phyloP scores from a whole-genome alignment of 2,888 invertebrate genomes.

The Andrena bicolor region DNA sequence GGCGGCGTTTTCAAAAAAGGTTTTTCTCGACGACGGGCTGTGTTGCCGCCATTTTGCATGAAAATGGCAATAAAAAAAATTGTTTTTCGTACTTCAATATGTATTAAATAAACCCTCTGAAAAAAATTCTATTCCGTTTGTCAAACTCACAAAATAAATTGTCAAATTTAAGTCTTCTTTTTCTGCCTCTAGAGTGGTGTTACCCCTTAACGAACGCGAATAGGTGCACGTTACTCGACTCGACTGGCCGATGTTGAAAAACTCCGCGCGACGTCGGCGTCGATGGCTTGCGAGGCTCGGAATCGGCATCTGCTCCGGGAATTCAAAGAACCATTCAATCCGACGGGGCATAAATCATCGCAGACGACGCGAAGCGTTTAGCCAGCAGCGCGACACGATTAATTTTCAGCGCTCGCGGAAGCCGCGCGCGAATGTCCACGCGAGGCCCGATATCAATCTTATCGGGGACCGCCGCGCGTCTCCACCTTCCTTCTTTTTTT shows the following conservation, averaged over 20 bases:
- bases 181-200: no score
- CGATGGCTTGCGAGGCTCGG: neutral
- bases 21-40: no score
- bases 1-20: no score
- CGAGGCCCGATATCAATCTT: slow-evolving; percentile 27
- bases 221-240: neutral
- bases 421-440: neutral
- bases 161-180: no score
- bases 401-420: slow-evolving; percentile 24
- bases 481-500: slow-evolving; percentile 2
- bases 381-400: neutral
- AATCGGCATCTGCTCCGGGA: neutral
- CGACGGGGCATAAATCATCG: neutral
- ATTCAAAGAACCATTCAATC: neutral
- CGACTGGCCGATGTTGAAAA: neutral
- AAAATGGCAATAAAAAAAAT: no score
- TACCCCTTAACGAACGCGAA: neutral
- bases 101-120: no score
- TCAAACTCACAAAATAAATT: no score
- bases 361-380: neutral
- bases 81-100: no score
- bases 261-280: neutral
- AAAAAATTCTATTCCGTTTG: no score
- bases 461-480: slow-evolving; percentile 8
- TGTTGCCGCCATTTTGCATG: no score